Evolutionary conservation across 1,140 invertebrate genomes (phyloP).

Genomic region (Formica exsecta): DNA sequence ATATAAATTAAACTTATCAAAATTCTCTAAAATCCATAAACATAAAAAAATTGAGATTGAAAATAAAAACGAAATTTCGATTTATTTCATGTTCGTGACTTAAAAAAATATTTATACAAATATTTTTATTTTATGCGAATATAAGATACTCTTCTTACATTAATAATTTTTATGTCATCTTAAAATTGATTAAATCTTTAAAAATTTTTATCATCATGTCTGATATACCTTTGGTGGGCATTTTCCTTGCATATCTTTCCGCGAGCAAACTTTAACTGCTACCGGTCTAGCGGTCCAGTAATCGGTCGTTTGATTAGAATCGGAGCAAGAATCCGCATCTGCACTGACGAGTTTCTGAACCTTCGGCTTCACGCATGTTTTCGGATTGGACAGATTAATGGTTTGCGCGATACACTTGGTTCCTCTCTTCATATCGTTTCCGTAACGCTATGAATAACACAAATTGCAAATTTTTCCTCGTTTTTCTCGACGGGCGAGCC

Average conservation of each 20-base stretch:
- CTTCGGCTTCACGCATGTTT: slow-evolving; percentile 69
- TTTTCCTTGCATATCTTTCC: slow-evolving; percentile 71
- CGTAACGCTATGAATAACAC: background rate
- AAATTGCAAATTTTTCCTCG: background rate
- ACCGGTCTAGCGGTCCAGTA: slow-evolving; percentile 66
- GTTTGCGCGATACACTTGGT: slow-evolving; percentile 71
- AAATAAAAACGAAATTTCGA: no score
- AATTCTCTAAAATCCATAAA: no score
- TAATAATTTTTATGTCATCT: background rate
- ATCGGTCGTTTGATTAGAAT: background rate
- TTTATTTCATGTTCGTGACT: no score
- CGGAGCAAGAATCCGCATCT: slow-evolving; percentile 65
- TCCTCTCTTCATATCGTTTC: slow-evolving; percentile 72
- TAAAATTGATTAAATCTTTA: background rate
- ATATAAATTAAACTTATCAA: no score
- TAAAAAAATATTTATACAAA: background rate
- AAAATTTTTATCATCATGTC: background rate
- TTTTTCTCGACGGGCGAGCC: background rate
- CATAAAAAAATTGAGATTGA: no score
- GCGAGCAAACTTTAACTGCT: slow-evolving; percentile 70
- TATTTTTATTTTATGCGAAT: no score
- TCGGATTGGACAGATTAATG: slow-evolving; percentile 78
- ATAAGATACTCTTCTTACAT: no score
- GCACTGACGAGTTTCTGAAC: slow-evolving; percentile 71
- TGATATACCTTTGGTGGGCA: slow-evolving; percentile 74